Conservation (phyloP, 1,140 invertebrate genomes). For the Drosophila ananassae region DNA sequence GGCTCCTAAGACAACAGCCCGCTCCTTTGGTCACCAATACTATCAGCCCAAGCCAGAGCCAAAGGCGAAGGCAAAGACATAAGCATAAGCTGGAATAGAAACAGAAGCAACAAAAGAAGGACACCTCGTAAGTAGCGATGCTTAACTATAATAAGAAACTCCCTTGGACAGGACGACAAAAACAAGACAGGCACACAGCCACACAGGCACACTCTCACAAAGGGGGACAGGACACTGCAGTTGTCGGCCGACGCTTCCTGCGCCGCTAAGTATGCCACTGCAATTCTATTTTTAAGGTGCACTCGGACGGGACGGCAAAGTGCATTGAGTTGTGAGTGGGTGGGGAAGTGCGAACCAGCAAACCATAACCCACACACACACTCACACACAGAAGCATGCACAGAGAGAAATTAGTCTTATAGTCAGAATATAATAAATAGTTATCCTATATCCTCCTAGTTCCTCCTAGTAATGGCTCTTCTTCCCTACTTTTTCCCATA, state of each 20-base stretch:
- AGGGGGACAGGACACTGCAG: slow-evolving; percentile 30
- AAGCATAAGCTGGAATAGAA: slow-evolving; percentile 27
- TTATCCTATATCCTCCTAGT: no score
- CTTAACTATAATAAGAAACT: slow-evolving; percentile 78
- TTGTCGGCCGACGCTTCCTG: slow-evolving; percentile 59
- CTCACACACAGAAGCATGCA: slow-evolving; percentile 40
- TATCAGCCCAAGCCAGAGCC: slow-evolving; percentile 2
- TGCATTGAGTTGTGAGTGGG: slow-evolving; percentile 71
- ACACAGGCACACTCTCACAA: slow-evolving; percentile 2
- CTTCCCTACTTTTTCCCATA: background rate
- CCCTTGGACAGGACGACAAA: slow-evolving; percentile 58
- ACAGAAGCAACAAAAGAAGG: slow-evolving; percentile 37
- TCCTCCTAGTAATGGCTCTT: background rate
- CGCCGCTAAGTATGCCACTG: slow-evolving; percentile 79
- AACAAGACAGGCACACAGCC: background rate
- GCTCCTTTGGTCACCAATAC: slow-evolving; percentile 44
- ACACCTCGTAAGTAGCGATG: slow-evolving; percentile 68
- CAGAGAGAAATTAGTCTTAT: background rate
- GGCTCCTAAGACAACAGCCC: slow-evolving; percentile 66
- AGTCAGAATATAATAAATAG: background rate
- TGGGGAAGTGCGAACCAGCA: slow-evolving; percentile 69
- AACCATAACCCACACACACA: slow-evolving; percentile 50
- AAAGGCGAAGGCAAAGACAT: slow-evolving; percentile 5
- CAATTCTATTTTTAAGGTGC: slow-evolving; percentile 76
- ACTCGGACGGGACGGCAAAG: slow-evolving; percentile 37